Evolutionary conservation across 2,888 invertebrate species (phyloP), one percentile per base, ranked within the genome.

Genomic region (Aromia moschata): DNA sequence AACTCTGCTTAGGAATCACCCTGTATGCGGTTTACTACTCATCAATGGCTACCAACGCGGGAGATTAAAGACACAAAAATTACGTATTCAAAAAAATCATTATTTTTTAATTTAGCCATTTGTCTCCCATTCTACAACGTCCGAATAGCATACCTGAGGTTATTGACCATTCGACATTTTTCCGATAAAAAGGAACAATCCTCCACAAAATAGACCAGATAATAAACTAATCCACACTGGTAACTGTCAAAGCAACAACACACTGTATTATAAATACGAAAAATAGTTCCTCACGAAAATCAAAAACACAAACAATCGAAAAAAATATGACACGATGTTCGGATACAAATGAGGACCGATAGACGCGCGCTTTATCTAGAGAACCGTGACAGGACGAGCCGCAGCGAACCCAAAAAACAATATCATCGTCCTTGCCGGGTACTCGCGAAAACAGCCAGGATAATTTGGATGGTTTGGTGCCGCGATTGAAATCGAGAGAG

Each of bases 401-500:
- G 18, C 10, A 25, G 11, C 7, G 36, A 12, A 11, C 20, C 20
- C 5, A 14, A n/a, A 37, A 49, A 38, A 37, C 20, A 37, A n/a
- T 49, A 38, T 14, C 49, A 49, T 49, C 38, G 49, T 49, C 49
- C 49, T 40, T 49, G 49, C 38, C 10, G 33, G 25, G 9, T 25
- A 16, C 41, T 7, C 43, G 14, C 40, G 40, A 16, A n/a, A n/a
- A 5, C 17, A n/a, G 40, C n/a, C 16, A 49, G 49, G 49, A 49
- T 38, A 15, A 49, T 15, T 49, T 25, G 12, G 18, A 30, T 52
- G 40, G 52, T 36, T 17, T 56, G 60, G 49, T 14, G 46, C 41
- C 51, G 43, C 54, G 51, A 56, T 47, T 58, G 51, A 56, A 58
- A 45, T 17, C 61, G 56, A 64, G 61, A 59, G 55, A 61, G 61